A percentile compares a stretch with the other conserved stretches of the same genome.
Evolutionary conservation across 2,888 invertebrate genomes (phyloP).

Genomic region (Calliopum simillimum): DNA sequence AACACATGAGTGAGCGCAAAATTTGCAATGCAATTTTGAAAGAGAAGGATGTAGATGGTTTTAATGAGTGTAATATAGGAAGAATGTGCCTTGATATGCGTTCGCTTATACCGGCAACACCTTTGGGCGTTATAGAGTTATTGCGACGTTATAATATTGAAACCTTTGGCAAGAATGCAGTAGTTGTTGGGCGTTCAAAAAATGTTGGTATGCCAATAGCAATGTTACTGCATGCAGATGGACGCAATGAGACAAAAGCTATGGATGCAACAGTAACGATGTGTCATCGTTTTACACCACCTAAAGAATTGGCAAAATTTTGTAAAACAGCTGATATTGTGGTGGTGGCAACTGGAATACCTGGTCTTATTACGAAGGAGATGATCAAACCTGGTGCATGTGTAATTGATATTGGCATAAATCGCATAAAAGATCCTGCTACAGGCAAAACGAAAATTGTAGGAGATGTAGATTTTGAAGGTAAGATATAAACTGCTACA

Average conservation of each 20-base stretch:
- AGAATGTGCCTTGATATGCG: constrained; percentile 79
- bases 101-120: constrained; percentile 83
- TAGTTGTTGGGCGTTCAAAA: constrained; percentile 90
- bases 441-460: constrained; percentile 80
- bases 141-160: constrained; percentile 73
- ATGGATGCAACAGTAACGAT: constrained; percentile 91
- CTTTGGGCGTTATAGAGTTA: constrained; percentile 72
- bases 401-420: constrained; percentile 90
- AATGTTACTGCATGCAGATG: constrained; percentile 84
- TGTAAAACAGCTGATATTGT: constrained; percentile 69
- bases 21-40: constrained; percentile 82
- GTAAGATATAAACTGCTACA: constrained; percentile 62
- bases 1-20: constrained; percentile 78
- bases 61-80: constrained; percentile 86
- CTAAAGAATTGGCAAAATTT: constrained; percentile 76
- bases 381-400: constrained; percentile 92
- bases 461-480: constrained; percentile 91
- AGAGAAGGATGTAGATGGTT: constrained; percentile 92
- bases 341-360: constrained; percentile 73
- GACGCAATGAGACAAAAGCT: constrained; percentile 75
- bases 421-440: constrained; percentile 73
- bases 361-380: constrained; percentile 79
- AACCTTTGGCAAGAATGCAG: constrained; percentile 87
- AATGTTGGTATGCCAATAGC: constrained; percentile 93
- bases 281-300: constrained; percentile 89